Base-by-base conservation (phyloP, 2,888 invertebrate genomes). In the Cordilura impudica region DNA sequence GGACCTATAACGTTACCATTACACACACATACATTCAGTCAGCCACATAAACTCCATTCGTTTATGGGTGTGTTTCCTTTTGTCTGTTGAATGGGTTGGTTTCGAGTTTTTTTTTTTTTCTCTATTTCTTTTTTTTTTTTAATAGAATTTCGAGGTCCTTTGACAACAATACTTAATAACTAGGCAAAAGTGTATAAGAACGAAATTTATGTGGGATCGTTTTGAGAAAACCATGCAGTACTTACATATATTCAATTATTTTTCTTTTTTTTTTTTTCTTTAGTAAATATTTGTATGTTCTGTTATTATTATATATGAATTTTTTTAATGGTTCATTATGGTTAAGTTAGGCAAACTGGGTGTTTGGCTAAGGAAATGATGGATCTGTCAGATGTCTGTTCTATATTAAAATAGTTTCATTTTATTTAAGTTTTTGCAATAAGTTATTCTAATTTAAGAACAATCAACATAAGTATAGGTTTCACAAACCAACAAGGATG, bases 61-160 rank as follows among this genome's bases (percentile, higher is more conserved):
- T 49, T 26, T 5, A 58, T 72, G 78, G 51, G 67, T 78, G 73
- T 78, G 78, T 65, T 47, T 31, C 43, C 26, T 65, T 65, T 45
- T 47, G 31, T 53, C 31, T 69, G 8, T 53, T 67, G 58, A 73
- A 72, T 77, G 78, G 69, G 43, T 53, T 78, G 58, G 53, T 73
- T 72, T 16, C 49, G 26, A 39, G 39, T 49, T 21, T 43, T 5
- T 5, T 31, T 5, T 43, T 7, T 21, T 39, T 39, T 19, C 19
- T 19, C 39, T 35, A 8, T 10, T 49, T 39, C 12, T 31, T 31
- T 21, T 49, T 45, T 39, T 56, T 23, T 45, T 63, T 8, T 29
- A 56, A 43, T 21, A 69, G 18, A 78, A 56, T 69, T 72, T 69
- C 26, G 35, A 69, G 67, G 67, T 51, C 49, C 39, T 72, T 67